Evolutionary conservation across 2,113 vertebrate genomes (phyloP).

Genomic region (Rousettus leschenaultii): DNA sequence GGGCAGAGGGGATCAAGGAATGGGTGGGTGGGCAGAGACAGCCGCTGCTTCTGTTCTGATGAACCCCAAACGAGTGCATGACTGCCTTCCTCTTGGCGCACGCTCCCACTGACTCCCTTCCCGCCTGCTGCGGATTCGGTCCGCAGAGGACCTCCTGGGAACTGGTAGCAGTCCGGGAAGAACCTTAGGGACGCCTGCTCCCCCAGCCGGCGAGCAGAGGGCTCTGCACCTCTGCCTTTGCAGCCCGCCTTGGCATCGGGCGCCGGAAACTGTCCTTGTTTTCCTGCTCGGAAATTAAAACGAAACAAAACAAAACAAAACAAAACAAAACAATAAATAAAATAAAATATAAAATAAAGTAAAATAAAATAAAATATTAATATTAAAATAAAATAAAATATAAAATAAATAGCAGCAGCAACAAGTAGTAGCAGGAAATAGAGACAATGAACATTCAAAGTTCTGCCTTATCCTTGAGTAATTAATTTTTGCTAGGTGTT

Average conservation of each 20-base stretch:
- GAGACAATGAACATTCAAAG: not conserved
- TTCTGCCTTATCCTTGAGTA: not conserved
- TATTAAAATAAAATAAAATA: not conserved
- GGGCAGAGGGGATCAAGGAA: not conserved
- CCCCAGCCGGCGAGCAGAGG: not conserved
- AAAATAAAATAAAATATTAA: not conserved
- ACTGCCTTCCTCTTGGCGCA: not conserved
- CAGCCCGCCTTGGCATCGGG: not conserved
- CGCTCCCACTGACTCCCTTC: not conserved
- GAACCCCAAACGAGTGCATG: not conserved
- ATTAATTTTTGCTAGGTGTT: not conserved
- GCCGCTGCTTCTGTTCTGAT: not conserved
- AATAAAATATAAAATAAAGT: no score
- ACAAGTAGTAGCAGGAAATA: not conserved
- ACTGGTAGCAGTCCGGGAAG: not conserved
- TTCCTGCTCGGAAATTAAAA: not conserved
- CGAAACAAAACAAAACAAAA: no score
- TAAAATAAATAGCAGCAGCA: not conserved
- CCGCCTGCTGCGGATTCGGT: no score
- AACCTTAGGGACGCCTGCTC: not conserved
- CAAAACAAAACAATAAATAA: no score
- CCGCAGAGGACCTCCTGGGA: not conserved
- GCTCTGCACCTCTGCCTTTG: not conserved
- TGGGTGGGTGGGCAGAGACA: not conserved
- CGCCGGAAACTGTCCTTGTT: not conserved